phyloP scores from a whole-genome alignment of 2,888 invertebrate genomes.

The Lasioglossum leucozonium region DNA sequence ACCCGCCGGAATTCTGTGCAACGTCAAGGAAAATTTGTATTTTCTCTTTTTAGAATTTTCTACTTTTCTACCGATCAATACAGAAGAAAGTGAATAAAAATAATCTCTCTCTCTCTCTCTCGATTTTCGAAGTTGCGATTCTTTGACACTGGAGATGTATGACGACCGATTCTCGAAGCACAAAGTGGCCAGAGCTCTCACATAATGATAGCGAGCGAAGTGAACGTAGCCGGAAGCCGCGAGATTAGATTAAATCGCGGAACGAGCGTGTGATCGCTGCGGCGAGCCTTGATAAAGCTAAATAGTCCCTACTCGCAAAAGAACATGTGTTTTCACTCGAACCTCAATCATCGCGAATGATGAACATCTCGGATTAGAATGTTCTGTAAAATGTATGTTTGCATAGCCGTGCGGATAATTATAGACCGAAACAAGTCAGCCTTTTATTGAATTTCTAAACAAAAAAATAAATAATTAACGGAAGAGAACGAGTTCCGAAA shows the following conservation, averaged over 20 bases:
- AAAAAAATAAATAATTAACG: too few relatives aligned
- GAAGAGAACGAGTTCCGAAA: neutral
- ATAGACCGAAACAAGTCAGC: neutral
- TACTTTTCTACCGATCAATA: too few relatives aligned
- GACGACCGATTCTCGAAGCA: neutral
- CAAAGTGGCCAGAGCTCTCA: neutral
- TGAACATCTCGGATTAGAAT: neutral
- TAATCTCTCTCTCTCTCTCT: too few relatives aligned
- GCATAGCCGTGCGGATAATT: neutral
- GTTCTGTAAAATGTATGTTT: neutral
- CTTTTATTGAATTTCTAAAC: too few relatives aligned
- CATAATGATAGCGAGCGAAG: neutral
- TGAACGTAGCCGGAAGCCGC: neutral
- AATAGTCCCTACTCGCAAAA: neutral
- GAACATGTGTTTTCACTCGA: neutral
- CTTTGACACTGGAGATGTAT: neutral
- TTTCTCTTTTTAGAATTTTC: too few relatives aligned
- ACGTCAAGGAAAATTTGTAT: too few relatives aligned
- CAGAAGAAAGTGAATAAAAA: neutral
- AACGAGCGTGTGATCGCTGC: neutral
- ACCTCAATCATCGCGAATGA: neutral
- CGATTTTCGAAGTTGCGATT: neutral
- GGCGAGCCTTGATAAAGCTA: neutral
- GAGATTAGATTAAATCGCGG: neutral
- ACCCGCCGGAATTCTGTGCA: too few relatives aligned